phyloP scores from a whole-genome alignment of 2,888 invertebrate species.

The Homarus gammarus region DNA sequence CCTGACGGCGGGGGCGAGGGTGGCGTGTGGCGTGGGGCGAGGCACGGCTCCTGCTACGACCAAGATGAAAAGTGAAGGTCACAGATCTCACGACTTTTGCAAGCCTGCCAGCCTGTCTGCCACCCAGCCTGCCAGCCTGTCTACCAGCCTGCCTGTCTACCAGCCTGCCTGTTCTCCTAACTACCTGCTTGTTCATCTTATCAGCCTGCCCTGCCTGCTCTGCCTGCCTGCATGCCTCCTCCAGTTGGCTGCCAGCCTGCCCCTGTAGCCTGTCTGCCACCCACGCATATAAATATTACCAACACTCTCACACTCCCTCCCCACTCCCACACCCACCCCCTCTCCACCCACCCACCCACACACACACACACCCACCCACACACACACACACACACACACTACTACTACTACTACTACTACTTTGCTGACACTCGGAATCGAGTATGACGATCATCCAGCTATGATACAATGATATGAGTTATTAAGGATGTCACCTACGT shows the following conservation, averaged over 20 bases:
- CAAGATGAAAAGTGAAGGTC: slow-evolving; percentile 46
- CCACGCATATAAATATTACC: no score
- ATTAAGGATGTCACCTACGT: no score
- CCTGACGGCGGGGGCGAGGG: neutral
- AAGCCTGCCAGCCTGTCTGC: neutral
- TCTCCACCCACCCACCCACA: neutral
- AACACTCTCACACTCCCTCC: neutral
- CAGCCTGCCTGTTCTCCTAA: no score
- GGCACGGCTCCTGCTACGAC: slow-evolving; percentile 3
- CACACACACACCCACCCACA: neutral
- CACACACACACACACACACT: neutral
- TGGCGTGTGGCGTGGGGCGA: neutral
- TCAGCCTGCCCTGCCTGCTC: neutral
- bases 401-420: no score
- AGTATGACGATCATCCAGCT: no score
- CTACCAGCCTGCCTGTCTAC: no score
- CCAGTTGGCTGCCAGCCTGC: neutral
- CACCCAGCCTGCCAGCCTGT: no score
- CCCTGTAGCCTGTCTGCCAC: no score
- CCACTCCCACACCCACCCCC: neutral
- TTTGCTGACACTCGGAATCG: no score
- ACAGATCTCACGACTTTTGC: slow-evolving; percentile 24
- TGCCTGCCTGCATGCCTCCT: neutral
- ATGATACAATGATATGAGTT: no score
- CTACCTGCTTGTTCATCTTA: no score